Evolutionary conservation across 2,113 vertebrate species (phyloP).

Genomic region (Xyliphius kryptos): DNA sequence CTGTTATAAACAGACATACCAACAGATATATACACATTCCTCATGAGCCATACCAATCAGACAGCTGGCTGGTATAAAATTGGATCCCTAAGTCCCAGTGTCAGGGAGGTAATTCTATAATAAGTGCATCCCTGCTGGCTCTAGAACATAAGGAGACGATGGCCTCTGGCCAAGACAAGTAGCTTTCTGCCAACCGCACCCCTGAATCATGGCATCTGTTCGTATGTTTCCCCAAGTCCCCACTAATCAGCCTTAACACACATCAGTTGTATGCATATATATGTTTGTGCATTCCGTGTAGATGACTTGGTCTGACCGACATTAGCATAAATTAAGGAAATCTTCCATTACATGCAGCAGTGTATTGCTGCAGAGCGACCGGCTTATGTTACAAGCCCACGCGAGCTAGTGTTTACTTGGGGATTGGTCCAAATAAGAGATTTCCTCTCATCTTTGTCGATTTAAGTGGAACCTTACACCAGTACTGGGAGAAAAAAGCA

Average conservation of each 20-base stretch:
- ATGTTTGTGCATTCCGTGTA: slow-evolving; percentile 31
- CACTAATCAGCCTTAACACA: slow-evolving; percentile 42
- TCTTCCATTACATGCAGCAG: slow-evolving; percentile 30
- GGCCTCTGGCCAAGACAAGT: slow-evolving; percentile 58
- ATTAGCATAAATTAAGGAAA: slow-evolving; percentile 45
- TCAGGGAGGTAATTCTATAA: slow-evolving; percentile 63
- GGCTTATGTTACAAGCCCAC: slow-evolving; percentile 39
- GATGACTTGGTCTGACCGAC: slow-evolving; percentile 13
- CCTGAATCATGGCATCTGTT: slow-evolving; percentile 60
- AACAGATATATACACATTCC: slow-evolving; percentile 15
- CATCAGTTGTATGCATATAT: slow-evolving; percentile 42
- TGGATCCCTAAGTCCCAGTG: slow-evolving; percentile 62
- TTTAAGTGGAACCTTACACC: slow-evolving; percentile 51
- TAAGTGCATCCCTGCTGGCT: slow-evolving; percentile 63
- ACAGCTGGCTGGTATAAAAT: slow-evolving; percentile 71
- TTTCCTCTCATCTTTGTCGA: slow-evolving; percentile 44
- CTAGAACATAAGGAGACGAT: slow-evolving; percentile 42
- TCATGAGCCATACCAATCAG: slow-evolving; percentile 26
- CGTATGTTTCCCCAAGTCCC: slow-evolving; percentile 40
- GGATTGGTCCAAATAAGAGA: slow-evolving; percentile 42
- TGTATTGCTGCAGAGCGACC: slow-evolving; percentile 14
- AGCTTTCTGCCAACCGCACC: slow-evolving; percentile 57
- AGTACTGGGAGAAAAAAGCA: slow-evolving; percentile 24
- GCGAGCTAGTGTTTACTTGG: slow-evolving; percentile 34
- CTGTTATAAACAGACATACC: slow-evolving; percentile 26